Evolutionary conservation across 2,888 invertebrate species (phyloP), one percentile per base, ranked within the genome.

Genomic region (Tribolium freemani): DNA sequence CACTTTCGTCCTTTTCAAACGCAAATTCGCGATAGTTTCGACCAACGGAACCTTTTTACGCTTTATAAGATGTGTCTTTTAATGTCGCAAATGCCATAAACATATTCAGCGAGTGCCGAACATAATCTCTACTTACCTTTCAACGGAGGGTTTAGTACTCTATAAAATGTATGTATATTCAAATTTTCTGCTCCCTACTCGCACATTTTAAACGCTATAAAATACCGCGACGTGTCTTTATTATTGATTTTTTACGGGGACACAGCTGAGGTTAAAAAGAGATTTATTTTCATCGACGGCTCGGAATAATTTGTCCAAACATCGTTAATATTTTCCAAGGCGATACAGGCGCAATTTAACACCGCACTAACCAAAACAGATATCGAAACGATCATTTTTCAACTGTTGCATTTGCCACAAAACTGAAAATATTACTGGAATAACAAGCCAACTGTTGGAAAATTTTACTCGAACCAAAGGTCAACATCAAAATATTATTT

Each of bases 81-180:
- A 71, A 71, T 67, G 58, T 53, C n/a, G 51, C 71, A 74, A 76
- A 77, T 73, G 73, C 71, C 75, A 70, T 78, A 78, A 78, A 76
- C 75, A 74, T 77, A 78, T 76, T 78, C 74, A 72, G 69, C 58
- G 71, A 66, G 71, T 71, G 71, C 26, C 74, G 70, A 76, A 77
- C 74, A 75, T 77, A 77, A 79, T 77, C 77, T 75, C 72, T 77
- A 77, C 74, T 75, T 74, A 78, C 77, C 77, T 78, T 76, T 69
- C 72, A 75, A 58, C 72, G 60, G 31, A 48, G 70, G 66, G 73
- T 78, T 78, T 78, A 78, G 66, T 72, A 70, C 51, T 54, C 70
- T 71, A 75, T 76, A 78, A 79, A 79, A 64, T 71, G 63, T 73
- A 77, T 76, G 73, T 75, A 74, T 78, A 78, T 79, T 78, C 76